Conservation (phyloP, 2,888 invertebrate genomes). For the Philereme transversata region DNA sequence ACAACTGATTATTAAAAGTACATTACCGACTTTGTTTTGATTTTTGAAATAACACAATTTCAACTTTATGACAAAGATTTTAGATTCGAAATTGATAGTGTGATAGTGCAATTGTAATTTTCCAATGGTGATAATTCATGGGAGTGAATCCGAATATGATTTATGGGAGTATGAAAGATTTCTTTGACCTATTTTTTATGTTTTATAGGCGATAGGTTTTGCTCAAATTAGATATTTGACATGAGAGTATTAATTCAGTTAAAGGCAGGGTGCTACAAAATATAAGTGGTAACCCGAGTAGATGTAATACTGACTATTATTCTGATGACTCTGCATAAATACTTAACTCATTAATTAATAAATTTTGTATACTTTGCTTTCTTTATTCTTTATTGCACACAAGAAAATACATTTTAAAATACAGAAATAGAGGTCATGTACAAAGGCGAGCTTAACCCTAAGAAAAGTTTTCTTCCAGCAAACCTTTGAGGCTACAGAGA, state of each 20-base stretch:
- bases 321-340: no score
- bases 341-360: no score
- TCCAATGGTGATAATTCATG: constrained; percentile 3
- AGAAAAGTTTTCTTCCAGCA: no score
- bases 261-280: no score
- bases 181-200: constrained; percentile 11
- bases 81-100: constrained; percentile 2
- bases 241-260: background rate
- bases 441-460: no score
- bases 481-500: no score
- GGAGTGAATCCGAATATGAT: constrained; percentile 13
- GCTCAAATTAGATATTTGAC: background rate
- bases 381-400: no score
- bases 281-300: no score
- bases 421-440: no score
- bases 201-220: constrained; percentile 1
- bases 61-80: constrained; percentile 18
- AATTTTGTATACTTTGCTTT: no score
- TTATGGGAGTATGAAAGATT: constrained; percentile 7
- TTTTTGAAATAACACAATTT: constrained; percentile 13
- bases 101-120: background rate
- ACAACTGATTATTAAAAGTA: constrained; percentile 34
- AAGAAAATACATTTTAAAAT: no score
- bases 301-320: no score
- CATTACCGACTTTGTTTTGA: constrained; percentile 28